These are phyloP conservation scores for Empidonax alnorum DNA, from an alignment of 2,113 vertebrate genomes.

Conservation along the genomic window DNA sequence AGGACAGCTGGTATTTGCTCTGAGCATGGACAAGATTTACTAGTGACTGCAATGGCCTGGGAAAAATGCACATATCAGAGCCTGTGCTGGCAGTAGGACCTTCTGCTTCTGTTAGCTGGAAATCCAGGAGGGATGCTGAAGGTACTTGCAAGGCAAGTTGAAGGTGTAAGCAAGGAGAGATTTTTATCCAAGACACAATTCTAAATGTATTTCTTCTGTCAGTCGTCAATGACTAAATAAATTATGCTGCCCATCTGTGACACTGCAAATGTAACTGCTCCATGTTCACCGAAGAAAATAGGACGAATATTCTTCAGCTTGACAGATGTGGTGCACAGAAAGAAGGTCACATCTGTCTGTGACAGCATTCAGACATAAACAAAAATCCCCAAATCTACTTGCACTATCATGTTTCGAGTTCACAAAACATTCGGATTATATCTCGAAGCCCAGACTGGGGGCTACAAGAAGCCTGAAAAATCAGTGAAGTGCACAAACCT, in stretches of 20 bases:
- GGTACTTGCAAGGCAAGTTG: not conserved
- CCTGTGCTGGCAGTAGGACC: not conserved
- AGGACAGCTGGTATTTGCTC: conserved; percentile 44
- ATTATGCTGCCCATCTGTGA: not conserved
- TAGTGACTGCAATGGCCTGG: not conserved
- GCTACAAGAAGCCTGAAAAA: not conserved
- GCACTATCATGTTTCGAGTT: not conserved
- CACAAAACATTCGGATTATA: not conserved
- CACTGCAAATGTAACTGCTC: not conserved
- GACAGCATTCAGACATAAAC: not conserved
- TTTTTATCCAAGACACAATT: not conserved
- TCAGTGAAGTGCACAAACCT: not conserved
- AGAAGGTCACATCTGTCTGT: not conserved
- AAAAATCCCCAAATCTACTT: not conserved
- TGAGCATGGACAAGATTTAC: not conserved
- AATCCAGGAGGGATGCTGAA: not conserved
- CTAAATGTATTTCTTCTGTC: not conserved
- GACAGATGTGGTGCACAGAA: not conserved
- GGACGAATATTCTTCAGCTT: not conserved
- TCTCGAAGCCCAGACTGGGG: not conserved
- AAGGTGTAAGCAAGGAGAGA: not conserved
- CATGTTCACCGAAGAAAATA: not conserved
- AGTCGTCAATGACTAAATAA: not conserved
- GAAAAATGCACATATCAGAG: not conserved
- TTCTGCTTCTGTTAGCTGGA: not conserved